Conservation (phyloP, 2,888 invertebrate genomes). For the Biston stratarius region DNA sequence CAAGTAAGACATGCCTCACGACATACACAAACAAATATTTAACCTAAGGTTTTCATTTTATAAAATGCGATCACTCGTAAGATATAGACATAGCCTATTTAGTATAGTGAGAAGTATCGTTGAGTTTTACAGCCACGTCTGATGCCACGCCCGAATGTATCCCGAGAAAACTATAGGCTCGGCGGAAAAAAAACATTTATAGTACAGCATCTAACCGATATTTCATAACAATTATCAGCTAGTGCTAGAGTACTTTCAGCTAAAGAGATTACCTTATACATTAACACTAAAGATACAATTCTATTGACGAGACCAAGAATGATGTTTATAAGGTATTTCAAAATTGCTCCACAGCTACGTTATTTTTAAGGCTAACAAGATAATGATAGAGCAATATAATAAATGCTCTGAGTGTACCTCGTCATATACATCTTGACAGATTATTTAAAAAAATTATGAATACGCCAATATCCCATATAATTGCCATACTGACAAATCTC, state of each 20-base stretch:
- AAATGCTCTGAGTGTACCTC: not conserved
- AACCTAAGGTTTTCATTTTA: constrained; percentile 78
- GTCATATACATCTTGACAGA: not conserved
- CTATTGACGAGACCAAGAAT: not conserved
- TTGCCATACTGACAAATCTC: not conserved
- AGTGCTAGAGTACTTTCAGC: not conserved
- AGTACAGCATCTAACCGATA: constrained; percentile 10
- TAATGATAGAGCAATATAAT: not conserved
- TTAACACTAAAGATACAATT: not conserved
- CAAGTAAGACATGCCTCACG: constrained; percentile 82
- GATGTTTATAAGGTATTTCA: constrained; percentile 5
- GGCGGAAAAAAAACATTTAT: constrained; percentile 48
- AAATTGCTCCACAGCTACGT: not conserved
- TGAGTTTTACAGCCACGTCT: constrained; percentile 81
- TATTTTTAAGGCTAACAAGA: not conserved
- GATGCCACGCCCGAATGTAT: constrained; percentile 64
- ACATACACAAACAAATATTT: constrained; percentile 83
- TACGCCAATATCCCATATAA: not conserved
- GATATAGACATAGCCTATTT: constrained; percentile 82
- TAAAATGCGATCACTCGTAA: constrained; percentile 85
- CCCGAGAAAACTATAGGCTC: constrained; percentile 68
- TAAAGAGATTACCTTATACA: not conserved
- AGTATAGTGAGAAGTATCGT: constrained; percentile 78
- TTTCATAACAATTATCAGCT: constrained; percentile 10
- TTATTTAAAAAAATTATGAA: not conserved